Conservation (phyloP, 1,140 invertebrate genomes). For the Leptonema lineaticorne region DNA sequence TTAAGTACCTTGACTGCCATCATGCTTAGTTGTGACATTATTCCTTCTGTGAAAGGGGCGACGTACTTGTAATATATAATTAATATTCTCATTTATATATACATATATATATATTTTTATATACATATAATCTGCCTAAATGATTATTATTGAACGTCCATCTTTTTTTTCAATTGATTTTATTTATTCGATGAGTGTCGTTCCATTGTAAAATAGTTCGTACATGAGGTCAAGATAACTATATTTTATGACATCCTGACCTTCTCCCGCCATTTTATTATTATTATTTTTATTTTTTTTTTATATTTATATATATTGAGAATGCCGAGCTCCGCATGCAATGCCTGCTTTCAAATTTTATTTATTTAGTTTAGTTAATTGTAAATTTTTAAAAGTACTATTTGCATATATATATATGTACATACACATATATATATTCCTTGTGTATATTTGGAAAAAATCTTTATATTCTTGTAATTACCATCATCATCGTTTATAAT, state of each 20-base stretch:
- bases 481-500: slow-evolving; percentile 62
- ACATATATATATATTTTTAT: too few species aligned
- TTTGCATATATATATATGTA: too few species aligned
- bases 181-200: slow-evolving; percentile 59
- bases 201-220: slow-evolving; percentile 53
- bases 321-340: slow-evolving; percentile 61
- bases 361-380: slow-evolving; percentile 58
- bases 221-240: slow-evolving; percentile 56
- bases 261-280: slow-evolving; percentile 53
- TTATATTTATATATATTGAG: slow-evolving; percentile 47
- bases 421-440: slow-evolving; percentile 44
- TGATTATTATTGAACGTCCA: slow-evolving; percentile 55
- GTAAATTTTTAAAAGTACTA: slow-evolving; percentile 53
- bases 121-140: slow-evolving; percentile 51
- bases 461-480: slow-evolving; percentile 62
- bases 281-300: too few species aligned
- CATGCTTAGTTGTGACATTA: slow-evolving; percentile 58
- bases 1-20: slow-evolving; percentile 54
- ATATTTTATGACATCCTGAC: slow-evolving; percentile 58
- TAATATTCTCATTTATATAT: too few species aligned
- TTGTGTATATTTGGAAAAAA: slow-evolving; percentile 56
- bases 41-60: slow-evolving; percentile 60
- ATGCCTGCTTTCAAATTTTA: slow-evolving; percentile 62
- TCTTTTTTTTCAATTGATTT: slow-evolving; percentile 45
- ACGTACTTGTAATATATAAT: slow-evolving; percentile 55